Conservation (phyloP, 1,140 invertebrate species). For the Ctenoplectra terminalis region DNA sequence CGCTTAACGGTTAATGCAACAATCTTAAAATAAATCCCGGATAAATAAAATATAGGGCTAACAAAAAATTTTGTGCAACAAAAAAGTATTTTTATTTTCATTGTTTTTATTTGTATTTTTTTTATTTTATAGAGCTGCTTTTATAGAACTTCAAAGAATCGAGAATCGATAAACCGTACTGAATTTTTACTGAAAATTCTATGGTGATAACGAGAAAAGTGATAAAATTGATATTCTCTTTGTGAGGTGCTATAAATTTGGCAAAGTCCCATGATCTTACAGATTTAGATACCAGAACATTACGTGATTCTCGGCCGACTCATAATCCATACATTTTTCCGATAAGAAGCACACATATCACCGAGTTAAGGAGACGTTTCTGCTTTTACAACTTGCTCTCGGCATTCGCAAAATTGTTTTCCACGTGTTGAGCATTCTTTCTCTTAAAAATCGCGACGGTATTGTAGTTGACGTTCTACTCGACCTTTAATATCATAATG, state of each 20-base stretch:
- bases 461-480: neutral
- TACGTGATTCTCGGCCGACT: slow-evolving; percentile 25
- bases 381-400: slow-evolving; percentile 2
- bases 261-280: slow-evolving; percentile 22
- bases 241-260: slow-evolving; percentile 21
- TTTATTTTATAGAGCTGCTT: too few species aligned
- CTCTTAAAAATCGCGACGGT: neutral
- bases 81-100: neutral
- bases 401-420: slow-evolving; percentile 22
- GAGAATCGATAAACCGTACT: too few species aligned
- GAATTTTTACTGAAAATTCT: neutral
- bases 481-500: too few species aligned
- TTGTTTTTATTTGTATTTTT: too few species aligned
- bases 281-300: slow-evolving; percentile 43
- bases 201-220: neutral
- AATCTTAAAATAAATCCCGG: too few species aligned
- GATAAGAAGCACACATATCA: slow-evolving; percentile 35
- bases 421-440: neutral
- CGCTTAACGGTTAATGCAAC: too few species aligned
- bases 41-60: too few species aligned
- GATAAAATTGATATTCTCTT: slow-evolving; percentile 36
- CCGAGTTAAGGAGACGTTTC: slow-evolving; percentile 17
- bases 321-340: slow-evolving; percentile 47
- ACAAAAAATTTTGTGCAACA: too few species aligned
- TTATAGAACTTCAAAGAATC: neutral